Base-by-base conservation (phyloP, 2,888 invertebrate genomes). In the Sminthurides aquaticus region DNA sequence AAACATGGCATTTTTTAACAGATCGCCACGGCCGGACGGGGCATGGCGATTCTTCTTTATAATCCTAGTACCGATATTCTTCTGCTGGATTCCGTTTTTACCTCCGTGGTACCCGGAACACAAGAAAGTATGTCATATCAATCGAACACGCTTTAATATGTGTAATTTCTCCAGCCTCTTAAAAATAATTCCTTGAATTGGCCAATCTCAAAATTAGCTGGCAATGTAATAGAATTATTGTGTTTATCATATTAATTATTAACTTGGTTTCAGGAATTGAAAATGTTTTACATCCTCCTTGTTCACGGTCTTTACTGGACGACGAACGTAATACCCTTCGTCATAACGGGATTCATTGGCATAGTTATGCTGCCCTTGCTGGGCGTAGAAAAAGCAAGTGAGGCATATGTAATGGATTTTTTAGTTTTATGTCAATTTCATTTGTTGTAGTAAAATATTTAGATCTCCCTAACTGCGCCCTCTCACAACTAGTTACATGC, bases 1-100 rank as follows among this genome's bases (percentile, higher is more conserved):
- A n/a, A n/a, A n/a, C n/a, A n/a, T n/a, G n/a, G n/a, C n/a, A n/a
- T n/a, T n/a, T n/a, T n/a, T n/a, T n/a, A n/a, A n/a, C n/a, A n/a
- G n/a, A n/a, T n/a, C n/a, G n/a, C n/a, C n/a, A n/a, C n/a, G n/a
- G n/a, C n/a, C n/a, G n/a, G n/a, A n/a, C n/a, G n/a, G n/a, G n/a
- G n/a, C n/a, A n/a, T 34, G 43, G 43, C 43, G 28, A 18, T 57
- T 57, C 26, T 57, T 57, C n/a, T 20, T 27, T 28, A 28, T 28
- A 15, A 20, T 57, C 20, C 5, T 28, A 20, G 28, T 57, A 3
- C 57, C 57, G 15, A 26, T 57, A 27, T 3, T 28, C 18, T 25
- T 57, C 20, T 11, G 25, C 15, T 57, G 25, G 18, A 57, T 57
- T 24, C 57, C 57, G 2, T 28, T 57, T n/a, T 2, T 57, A 3